A percentile compares a stretch with the other conserved stretches of the same genome.
Evolutionary conservation across 92 coral and sea anemone genomes (phyloP).

Genomic region (Porites lobata): DNA sequence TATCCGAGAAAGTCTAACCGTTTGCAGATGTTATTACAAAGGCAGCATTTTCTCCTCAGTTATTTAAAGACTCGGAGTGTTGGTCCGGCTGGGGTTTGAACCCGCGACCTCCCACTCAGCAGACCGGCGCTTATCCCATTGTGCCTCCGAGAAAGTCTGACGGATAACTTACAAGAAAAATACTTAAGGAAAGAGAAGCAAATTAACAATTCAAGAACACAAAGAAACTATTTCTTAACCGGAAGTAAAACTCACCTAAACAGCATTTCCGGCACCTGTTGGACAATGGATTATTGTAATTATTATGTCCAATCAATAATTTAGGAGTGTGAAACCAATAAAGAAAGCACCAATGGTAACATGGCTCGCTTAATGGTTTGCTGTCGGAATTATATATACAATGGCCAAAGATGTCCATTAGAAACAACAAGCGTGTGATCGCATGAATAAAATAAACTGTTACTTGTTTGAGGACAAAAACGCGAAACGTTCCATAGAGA

Average conservation of each 20-base stretch:
- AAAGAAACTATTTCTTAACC: not conserved
- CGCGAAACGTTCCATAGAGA: not conserved
- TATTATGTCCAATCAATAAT: not conserved
- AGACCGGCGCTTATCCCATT: too few relatives aligned
- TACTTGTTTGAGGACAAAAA: not conserved
- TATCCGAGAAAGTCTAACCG: too few relatives aligned
- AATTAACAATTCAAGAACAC: too few relatives aligned
- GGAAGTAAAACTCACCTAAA: not conserved
- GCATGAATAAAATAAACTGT: not conserved
- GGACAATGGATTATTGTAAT: not conserved
- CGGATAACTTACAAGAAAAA: too few relatives aligned
- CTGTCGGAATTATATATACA: not conserved
- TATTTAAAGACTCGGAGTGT: too few relatives aligned
- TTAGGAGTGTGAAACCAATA: not conserved
- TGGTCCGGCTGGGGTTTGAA: too few relatives aligned
- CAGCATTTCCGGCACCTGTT: not conserved
- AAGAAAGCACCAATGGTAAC: slow-evolving; percentile 1
- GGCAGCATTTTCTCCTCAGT: too few relatives aligned
- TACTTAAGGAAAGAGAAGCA: too few relatives aligned
- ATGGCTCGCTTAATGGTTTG: not conserved
- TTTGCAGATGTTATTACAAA: too few relatives aligned
- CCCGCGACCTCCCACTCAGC: too few relatives aligned
- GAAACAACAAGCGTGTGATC: not conserved
- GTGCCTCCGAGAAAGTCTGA: too few relatives aligned
- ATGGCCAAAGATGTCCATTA: not conserved